These are phyloP conservation scores for Tipula lateralis DNA, from an alignment of 2,888 invertebrate genomes.

Conservation along the genomic window DNA sequence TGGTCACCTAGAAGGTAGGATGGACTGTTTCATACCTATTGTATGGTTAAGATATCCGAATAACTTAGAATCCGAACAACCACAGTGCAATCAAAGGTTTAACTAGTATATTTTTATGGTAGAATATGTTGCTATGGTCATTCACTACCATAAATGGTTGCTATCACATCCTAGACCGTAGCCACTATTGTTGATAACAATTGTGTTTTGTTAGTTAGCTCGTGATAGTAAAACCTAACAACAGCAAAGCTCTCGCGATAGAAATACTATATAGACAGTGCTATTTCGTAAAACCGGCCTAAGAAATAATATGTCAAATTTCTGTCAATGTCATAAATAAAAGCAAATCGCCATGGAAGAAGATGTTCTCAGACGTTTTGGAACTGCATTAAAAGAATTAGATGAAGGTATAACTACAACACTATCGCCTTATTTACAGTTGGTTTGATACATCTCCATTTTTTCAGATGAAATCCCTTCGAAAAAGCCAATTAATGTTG, in stretches of 20 bases:
- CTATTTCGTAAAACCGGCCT: not conserved
- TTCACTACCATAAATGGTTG: too few relatives aligned
- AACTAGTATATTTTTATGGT: too few relatives aligned
- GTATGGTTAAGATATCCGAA: too few relatives aligned
- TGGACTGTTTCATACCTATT: too few relatives aligned
- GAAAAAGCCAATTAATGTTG: conserved; percentile 71
- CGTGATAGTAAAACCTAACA: not conserved
- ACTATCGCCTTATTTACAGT: too few relatives aligned
- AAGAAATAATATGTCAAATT: not conserved
- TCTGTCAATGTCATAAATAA: not conserved
- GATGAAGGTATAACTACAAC: conserved; percentile 65
- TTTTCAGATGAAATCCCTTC: conserved; percentile 68
- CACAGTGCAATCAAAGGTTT: too few relatives aligned
- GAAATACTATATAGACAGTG: not conserved
- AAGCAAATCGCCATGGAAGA: conserved; percentile 48
- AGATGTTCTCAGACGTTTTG: conserved; percentile 67
- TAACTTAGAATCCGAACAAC: too few relatives aligned
- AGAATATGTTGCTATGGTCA: too few relatives aligned
- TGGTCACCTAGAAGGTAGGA: too few relatives aligned
- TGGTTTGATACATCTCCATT: not conserved
- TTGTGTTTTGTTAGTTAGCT: too few relatives aligned
- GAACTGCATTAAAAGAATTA: conserved; percentile 73
- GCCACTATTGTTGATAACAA: too few relatives aligned
- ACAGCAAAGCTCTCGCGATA: not conserved
- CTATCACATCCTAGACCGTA: too few relatives aligned